Conservation (phyloP, 2,113 vertebrate genomes). For the Aix galericulata region DNA sequence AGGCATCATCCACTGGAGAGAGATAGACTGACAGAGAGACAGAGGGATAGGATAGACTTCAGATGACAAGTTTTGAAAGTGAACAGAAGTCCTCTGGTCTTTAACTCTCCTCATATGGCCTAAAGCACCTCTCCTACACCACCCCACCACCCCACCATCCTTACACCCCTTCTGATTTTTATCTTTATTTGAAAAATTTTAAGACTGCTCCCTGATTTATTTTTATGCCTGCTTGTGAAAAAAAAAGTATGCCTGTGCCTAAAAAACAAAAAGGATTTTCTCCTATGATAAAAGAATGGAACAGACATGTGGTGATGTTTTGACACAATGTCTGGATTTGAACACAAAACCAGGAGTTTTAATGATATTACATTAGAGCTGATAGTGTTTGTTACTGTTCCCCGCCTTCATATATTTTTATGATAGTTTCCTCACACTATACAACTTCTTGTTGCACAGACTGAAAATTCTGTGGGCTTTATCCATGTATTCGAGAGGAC, state of each 20-base stretch:
- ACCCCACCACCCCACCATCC: rapidly evolving
- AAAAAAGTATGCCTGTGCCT: background rate
- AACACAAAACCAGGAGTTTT: background rate
- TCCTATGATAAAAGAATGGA: background rate
- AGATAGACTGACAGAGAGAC: background rate
- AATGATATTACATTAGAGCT: background rate
- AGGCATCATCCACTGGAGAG: background rate
- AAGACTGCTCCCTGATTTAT: background rate
- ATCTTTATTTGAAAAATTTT: background rate
- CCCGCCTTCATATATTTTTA: background rate
- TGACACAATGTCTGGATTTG: background rate
- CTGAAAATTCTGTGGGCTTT: background rate
- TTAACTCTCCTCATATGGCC: background rate
- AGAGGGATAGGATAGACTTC: background rate
- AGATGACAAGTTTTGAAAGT: background rate
- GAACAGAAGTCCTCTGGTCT: background rate
- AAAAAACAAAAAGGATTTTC: background rate
- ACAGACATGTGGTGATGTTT: rapidly evolving
- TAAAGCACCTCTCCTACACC: background rate
- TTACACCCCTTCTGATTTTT: rapidly evolving
- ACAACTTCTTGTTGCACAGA: background rate
- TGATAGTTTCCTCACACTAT: background rate
- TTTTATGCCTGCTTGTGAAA: background rate
- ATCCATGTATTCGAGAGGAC: background rate
- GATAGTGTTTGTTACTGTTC: background rate